phyloP scores from a whole-genome alignment of 2,888 invertebrate genomes.

The Augiades crinisus region DNA sequence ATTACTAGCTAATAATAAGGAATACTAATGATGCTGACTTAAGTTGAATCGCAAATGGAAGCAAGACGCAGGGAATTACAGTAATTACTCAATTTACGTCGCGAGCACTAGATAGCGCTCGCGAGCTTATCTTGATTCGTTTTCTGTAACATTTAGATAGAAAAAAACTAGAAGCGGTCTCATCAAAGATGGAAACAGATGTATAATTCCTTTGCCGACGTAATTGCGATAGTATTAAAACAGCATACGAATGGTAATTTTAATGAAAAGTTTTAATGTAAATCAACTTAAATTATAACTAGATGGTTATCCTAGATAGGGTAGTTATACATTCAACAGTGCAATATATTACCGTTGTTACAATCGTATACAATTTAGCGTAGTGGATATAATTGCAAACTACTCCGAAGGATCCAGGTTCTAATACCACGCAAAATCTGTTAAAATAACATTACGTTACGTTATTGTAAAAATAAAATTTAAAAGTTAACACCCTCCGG shows the following conservation, averaged over 20 bases:
- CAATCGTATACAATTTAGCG: too few relatives aligned
- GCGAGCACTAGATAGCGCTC: constrained; percentile 11
- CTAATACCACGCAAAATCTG: too few relatives aligned
- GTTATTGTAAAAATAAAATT: too few relatives aligned
- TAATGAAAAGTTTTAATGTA: not conserved
- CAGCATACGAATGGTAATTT: not conserved
- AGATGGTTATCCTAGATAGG: too few relatives aligned
- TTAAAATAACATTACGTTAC: too few relatives aligned
- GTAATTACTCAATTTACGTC: constrained; percentile 23
- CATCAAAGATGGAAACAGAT: constrained; percentile 15
- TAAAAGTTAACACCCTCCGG: too few relatives aligned
- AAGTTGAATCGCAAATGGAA: constrained; percentile 16
- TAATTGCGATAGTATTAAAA: constrained; percentile 7
- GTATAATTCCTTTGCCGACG: constrained; percentile 1
- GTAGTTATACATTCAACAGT: too few relatives aligned
- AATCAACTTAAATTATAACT: not conserved
- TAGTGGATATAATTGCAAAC: too few relatives aligned
- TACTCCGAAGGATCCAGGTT: too few relatives aligned
- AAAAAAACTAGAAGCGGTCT: constrained; percentile 13
- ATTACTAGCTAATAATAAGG: too few relatives aligned
- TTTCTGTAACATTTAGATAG: constrained; percentile 20
- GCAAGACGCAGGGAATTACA: constrained; percentile 6
- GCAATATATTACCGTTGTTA: too few relatives aligned
- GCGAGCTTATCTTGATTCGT: constrained; percentile 6
- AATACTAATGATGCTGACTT: not conserved